These are phyloP conservation scores for Tridacna crocea DNA, from an alignment of 2,888 invertebrate species.

Conservation along the genomic window DNA sequence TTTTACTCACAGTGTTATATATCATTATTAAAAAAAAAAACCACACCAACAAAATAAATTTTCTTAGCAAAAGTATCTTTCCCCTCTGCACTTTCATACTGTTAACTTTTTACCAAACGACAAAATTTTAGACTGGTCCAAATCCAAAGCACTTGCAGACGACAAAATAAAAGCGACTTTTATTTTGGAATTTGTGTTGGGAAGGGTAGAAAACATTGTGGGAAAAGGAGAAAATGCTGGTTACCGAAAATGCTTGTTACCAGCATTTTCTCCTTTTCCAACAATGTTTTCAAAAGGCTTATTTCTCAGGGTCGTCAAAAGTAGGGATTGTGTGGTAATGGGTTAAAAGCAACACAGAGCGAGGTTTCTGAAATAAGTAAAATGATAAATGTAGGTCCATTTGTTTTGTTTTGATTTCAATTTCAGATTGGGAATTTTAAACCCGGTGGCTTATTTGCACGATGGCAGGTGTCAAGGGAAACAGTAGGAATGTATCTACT, in stretches of 20 bases:
- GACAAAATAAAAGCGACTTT: neutral
- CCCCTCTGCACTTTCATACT: neutral
- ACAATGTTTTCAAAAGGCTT: too few species aligned
- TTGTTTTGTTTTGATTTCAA: neutral
- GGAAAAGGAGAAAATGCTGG: slow-evolving; percentile 5
- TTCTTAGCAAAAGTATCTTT: too few species aligned
- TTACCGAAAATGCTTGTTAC: neutral
- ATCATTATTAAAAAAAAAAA: neutral
- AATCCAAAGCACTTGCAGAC: neutral
- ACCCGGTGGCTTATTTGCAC: slow-evolving; percentile 5
- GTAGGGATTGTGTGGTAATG: too few species aligned
- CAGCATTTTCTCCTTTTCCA: neutral
- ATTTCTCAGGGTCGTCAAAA: too few species aligned
- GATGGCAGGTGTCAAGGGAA: slow-evolving; percentile 2
- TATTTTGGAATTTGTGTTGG: too few species aligned
- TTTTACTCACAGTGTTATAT: neutral
- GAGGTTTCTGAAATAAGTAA: neutral
- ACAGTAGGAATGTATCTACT: neutral
- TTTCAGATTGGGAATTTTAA: slow-evolving; percentile 10
- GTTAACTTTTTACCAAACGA: neutral
- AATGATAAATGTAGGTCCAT: neutral
- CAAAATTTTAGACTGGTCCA: neutral
- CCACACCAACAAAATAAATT: too few species aligned
- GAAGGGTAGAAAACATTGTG: neutral
- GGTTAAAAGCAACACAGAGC: too few species aligned